These are phyloP conservation scores for Dipodomys ordii DNA, from an alignment of 2,113 vertebrate genomes.

Conservation along the genomic window DNA sequence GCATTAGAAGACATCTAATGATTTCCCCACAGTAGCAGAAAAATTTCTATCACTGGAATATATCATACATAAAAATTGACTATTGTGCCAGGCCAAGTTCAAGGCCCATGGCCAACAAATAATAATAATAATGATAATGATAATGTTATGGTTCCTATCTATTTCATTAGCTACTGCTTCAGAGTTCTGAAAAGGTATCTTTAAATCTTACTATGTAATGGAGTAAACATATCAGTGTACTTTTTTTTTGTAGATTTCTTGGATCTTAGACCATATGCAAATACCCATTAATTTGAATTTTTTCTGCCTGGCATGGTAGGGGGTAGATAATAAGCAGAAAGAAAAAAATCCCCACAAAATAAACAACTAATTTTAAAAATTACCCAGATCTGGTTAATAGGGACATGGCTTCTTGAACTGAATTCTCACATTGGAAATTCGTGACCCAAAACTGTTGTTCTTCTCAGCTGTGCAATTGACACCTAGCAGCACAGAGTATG, in stretches of 20 bases:
- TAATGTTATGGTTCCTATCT: background rate
- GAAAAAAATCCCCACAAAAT: background rate
- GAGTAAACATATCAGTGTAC: slow-evolving; percentile 40
- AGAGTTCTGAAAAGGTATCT: slow-evolving; percentile 22
- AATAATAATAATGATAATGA: too few relatives aligned
- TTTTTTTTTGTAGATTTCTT: background rate
- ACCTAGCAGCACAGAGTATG: slow-evolving; percentile 58
- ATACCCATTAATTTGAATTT: slow-evolving; percentile 64
- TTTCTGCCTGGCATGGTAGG: background rate
- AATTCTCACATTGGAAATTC: slow-evolving; percentile 80
- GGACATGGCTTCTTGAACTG: slow-evolving; percentile 59
- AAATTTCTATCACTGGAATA: background rate
- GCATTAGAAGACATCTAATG: background rate
- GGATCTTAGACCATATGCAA: background rate
- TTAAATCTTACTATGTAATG: background rate
- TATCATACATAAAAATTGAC: background rate
- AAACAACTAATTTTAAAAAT: slow-evolving; percentile 42
- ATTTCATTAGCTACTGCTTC: slow-evolving; percentile 39
- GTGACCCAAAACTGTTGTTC: slow-evolving; percentile 72
- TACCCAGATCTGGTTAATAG: slow-evolving; percentile 60
- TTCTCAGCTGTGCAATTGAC: slow-evolving; percentile 66
- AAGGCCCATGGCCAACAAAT: too few relatives aligned
- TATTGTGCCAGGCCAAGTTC: background rate
- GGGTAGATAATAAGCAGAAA: background rate
- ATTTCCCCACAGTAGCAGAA: background rate